A percentile compares a stretch with the other conserved stretches of the same genome.
phyloP scores from a whole-genome alignment of 2,888 invertebrate genomes.

The Tetramorium bicarinatum region DNA sequence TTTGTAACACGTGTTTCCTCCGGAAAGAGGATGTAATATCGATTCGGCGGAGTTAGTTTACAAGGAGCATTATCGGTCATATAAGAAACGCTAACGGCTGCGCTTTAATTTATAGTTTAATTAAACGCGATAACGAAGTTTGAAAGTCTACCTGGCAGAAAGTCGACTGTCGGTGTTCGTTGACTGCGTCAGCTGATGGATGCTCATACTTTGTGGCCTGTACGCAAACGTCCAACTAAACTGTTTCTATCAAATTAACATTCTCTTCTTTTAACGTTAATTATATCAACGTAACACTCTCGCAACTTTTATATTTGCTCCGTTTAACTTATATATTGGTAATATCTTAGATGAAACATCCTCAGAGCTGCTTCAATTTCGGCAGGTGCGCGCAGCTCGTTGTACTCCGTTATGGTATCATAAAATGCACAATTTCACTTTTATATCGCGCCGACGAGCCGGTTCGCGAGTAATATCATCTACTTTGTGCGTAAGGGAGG shows the following conservation, averaged over 20 bases:
- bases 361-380: constrained; percentile 16
- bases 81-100: constrained; percentile 47
- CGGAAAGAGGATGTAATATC: constrained; percentile 34
- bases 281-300: neutral
- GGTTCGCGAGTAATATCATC: constrained; percentile 35
- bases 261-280: constrained; percentile 47
- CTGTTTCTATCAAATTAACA: constrained; percentile 48
- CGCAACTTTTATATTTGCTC: constrained; percentile 37
- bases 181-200: constrained; percentile 48
- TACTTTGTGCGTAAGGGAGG: constrained; percentile 50
- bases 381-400: neutral
- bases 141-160: constrained; percentile 36
- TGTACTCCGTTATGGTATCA: constrained; percentile 8
- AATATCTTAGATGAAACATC: neutral
- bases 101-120: constrained; percentile 58
- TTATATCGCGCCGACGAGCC: constrained; percentile 21
- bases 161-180: constrained; percentile 27
- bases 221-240: constrained; percentile 36
- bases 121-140: constrained; percentile 55
- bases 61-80: constrained; percentile 45
- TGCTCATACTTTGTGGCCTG: constrained; percentile 35
- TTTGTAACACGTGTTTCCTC: constrained; percentile 3
- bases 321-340: neutral
- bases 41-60: constrained; percentile 32
- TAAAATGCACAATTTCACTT: constrained; percentile 42